Evolutionary conservation across 2,888 invertebrate species (phyloP), one percentile per base, ranked within the genome.

Genomic region (Caenorhabditis wallacei): DNA sequence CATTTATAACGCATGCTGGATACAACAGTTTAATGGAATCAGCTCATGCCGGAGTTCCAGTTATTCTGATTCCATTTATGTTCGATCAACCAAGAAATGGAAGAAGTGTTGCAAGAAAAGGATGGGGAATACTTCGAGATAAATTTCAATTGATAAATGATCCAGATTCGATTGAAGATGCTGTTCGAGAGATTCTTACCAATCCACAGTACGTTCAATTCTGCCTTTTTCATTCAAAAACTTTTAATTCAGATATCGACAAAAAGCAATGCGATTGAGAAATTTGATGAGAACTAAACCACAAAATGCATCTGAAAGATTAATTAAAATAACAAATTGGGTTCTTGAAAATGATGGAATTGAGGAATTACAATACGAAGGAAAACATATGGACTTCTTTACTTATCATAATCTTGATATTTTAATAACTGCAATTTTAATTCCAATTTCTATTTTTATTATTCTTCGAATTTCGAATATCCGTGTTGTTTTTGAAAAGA

Each of bases 1-100:
- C 83, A 10, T 90, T 90, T 84, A 88, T 90, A 48, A 90, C 90
- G 3, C 90, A 90, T 64, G 85, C 84, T 16, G 90, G 90, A 0
- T 90, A 89, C 61, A 90, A 90, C 68, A 87, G 88, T 61, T 57
- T 90, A n/a, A 79, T 90, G 80, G 90, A 90, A 78, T 83, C 89
- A 1, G 87, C 89, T 1, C 59, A 80, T 40, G 64, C 78, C 16
- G 89, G 88, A 46, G 80, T 87, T 43, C 90, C 90, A 1, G 61
- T 90, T 1, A 37, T 87, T 30, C 68, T 79, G 10, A 82, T 87
- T 16, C 86, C 86, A 10, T 84, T 88, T 59, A 87, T 88, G 84
- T 80, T 78, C 71, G 78, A 71, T 79, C 79, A 87, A 75, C 64
- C 85, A 37, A 68, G 88, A 40, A 89, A 89, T 70, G 82, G 84